phyloP scores from a whole-genome alignment of 2,113 vertebrate genomes.

The Sapayoa aenigma region DNA sequence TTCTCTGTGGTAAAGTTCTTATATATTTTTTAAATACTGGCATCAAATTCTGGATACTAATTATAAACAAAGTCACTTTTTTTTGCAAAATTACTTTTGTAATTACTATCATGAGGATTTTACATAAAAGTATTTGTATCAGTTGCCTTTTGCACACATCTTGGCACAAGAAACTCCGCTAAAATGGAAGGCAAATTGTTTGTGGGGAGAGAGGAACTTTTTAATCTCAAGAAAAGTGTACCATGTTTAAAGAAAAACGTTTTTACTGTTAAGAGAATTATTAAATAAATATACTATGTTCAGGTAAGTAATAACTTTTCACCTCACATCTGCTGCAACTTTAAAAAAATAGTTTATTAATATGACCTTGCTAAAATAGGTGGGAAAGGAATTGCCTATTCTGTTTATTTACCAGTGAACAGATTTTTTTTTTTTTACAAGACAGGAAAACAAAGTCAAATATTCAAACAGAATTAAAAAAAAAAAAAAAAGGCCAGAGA shows the following conservation, averaged over 20 bases:
- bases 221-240: neutral
- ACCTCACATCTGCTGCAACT: neutral
- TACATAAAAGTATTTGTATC: neutral
- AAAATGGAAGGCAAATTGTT: neutral
- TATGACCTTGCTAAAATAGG: neutral
- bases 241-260: neutral
- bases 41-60: neutral
- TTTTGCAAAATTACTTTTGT: neutral
- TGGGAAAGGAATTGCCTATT: neutral
- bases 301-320: neutral
- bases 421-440: neutral
- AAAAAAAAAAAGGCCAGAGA: neutral
- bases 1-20: neutral
- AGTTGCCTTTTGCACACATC: neutral
- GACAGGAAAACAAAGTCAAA: neutral
- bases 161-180: neutral
- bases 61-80: neutral
- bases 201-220: neutral
- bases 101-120: neutral
- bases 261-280: neutral
- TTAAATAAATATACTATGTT: neutral
- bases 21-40: neutral
- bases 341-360: neutral
- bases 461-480: neutral
- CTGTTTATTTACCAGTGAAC: constrained; percentile 11